phyloP scores from a whole-genome alignment of 2,113 vertebrate species.

The Bufo bufo region DNA sequence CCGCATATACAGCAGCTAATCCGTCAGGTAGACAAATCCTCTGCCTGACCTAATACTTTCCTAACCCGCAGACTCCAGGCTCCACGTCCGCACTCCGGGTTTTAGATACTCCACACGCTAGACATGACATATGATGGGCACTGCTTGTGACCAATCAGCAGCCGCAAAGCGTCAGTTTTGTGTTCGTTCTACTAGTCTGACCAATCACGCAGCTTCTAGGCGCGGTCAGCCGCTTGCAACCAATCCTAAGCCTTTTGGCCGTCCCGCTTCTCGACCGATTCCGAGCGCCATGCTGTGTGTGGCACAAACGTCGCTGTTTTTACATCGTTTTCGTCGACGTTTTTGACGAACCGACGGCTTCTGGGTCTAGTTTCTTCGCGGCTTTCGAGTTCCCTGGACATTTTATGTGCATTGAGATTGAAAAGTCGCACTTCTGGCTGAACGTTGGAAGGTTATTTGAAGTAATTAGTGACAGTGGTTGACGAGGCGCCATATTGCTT shows the following conservation, averaged over 20 bases:
- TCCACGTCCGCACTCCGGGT: neutral
- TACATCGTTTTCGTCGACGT: neutral
- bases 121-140: conserved; percentile 41
- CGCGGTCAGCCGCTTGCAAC: neutral
- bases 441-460: neutral
- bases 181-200: conserved; percentile 8
- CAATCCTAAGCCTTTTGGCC: neutral
- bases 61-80: conserved; percentile 22
- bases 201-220: conserved; percentile 3
- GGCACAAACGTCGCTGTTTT: conserved; percentile 43
- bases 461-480: neutral
- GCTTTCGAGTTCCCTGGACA: fast-evolving
- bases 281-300: conserved; percentile 10
- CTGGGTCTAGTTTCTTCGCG: neutral
- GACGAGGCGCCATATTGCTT: conserved; percentile 35
- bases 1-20: neutral
- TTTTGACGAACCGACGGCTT: neutral
- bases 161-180: conserved; percentile 54
- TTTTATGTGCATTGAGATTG: too few species aligned
- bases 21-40: conserved; percentile 23
- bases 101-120: neutral
- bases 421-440: neutral
- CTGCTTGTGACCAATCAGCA: conserved; percentile 7
- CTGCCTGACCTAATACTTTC: conserved; percentile 32
- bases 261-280: neutral